Base-by-base conservation (phyloP, 2,113 vertebrate genomes). In the Leptodactylus fuscus region DNA sequence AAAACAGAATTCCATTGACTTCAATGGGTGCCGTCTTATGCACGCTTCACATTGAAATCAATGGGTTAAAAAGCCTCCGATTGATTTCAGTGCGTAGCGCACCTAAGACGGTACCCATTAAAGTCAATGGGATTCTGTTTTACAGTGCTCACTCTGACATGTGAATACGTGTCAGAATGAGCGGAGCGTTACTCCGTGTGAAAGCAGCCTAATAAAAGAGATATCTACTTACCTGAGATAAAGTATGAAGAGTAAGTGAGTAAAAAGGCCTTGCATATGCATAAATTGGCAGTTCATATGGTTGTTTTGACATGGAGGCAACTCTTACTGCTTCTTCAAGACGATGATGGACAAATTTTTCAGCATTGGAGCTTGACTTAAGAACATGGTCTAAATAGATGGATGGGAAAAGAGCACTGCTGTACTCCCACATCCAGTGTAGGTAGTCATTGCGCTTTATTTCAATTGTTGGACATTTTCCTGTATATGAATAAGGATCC, bases 261-360 rank as follows among this genome's bases (percentile, higher is more conserved):
- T 97, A 99, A 92, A 97, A 98, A 65, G 96, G 96, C 84, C 96
- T 95, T 89, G 95, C 95, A 89, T 98, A 98, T 88, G 97, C 93
- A 89, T 97, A 98, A 75, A 97, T 95, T 0, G 96, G 96, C 73
- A 99, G 90, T 38, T 89, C 87, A 8, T 92, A 95, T 90, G 97
- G 95, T 1, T 88, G 89, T 24, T 88, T 93, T 58, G 96, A 93
- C 60, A 96, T 93, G 16, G 95, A 94, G 5, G 96, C 95, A 60
- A 98, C 90, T 88, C 96, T 94, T 88, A 95, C 95, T 87, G 96
- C 96, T 91, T 99, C 97, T 87, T 95, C 96, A 75, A 98, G 93
- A 29, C 94, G 90, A 88, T 96, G 93, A 88, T 97, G 96, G 85
- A 97, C 97, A 87, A 96, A 99, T 89, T 96, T 98, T 70, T 96